These are phyloP conservation scores for Gobio occitaniae DNA, from an alignment of 2,797 vertebrate species.

Conservation along the genomic window DNA sequence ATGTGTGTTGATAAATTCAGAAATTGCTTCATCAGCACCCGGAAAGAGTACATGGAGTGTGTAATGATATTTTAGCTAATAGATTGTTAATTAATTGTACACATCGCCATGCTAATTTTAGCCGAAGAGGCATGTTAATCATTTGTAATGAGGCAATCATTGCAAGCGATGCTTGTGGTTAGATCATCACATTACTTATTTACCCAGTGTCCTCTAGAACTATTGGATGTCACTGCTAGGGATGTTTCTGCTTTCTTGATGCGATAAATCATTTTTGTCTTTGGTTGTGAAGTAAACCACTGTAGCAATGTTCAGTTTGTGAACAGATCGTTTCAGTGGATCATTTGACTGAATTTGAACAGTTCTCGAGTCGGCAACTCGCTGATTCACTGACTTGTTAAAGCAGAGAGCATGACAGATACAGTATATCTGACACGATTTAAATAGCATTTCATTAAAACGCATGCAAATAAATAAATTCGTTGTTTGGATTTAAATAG, in stretches of 20 bases:
- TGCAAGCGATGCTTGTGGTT: slow-evolving; percentile 32
- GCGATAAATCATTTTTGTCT: neutral
- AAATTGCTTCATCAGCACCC: slow-evolving; percentile 37
- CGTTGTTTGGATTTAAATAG: too few relatives aligned
- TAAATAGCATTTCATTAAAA: neutral
- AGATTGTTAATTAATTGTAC: slow-evolving; percentile 56
- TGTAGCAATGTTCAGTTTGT: neutral
- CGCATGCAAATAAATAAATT: neutral
- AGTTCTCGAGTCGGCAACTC: neutral
- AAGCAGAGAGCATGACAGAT: neutral
- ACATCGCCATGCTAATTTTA: slow-evolving; percentile 44
- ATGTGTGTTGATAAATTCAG: slow-evolving; percentile 29
- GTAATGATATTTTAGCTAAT: slow-evolving; percentile 52
- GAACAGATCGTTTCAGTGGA: neutral
- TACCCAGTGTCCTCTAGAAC: slow-evolving; percentile 3
- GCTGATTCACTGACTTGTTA: neutral
- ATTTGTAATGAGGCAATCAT: slow-evolving; percentile 54
- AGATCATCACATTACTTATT: slow-evolving; percentile 38
- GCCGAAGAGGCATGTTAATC: slow-evolving; percentile 42
- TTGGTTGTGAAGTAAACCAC: neutral
- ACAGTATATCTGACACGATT: neutral
- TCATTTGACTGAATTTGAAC: neutral
- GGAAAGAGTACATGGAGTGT: slow-evolving; percentile 48
- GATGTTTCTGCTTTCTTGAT: neutral
- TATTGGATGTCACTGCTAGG: neutral